Evolutionary conservation across 1,140 invertebrate genomes (phyloP).

Genomic region (Metaphire vulgaris): DNA sequence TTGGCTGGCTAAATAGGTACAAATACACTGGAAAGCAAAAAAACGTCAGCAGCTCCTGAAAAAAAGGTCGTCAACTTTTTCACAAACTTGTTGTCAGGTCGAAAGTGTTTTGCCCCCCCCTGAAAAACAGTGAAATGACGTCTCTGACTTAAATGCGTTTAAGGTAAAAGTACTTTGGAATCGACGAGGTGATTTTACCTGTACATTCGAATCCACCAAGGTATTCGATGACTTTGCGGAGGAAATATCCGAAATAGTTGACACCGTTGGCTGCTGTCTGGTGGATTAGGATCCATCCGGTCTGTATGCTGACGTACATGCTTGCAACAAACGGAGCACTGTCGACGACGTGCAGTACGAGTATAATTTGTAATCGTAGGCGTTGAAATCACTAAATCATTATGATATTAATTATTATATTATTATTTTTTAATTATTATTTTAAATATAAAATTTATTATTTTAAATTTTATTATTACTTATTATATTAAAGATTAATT

Average conservation of each 20-base stretch:
- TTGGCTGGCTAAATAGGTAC: too few relatives aligned
- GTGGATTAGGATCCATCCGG: background rate
- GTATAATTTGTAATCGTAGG: background rate
- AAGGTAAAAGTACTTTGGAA: too few relatives aligned
- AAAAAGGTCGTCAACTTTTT: too few relatives aligned
- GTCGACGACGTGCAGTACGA: background rate
- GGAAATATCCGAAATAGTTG: background rate
- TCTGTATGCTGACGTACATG: background rate
- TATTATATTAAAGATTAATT: background rate
- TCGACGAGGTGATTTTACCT: background rate
- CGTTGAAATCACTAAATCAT: background rate
- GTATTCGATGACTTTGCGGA: background rate
- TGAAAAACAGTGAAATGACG: too few relatives aligned
- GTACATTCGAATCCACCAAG: background rate
- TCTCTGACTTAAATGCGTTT: too few relatives aligned
- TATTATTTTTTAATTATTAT: background rate
- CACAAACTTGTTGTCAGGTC: too few relatives aligned
- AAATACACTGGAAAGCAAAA: too few relatives aligned
- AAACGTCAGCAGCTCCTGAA: too few relatives aligned
- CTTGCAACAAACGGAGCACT: too few relatives aligned
- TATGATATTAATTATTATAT: background rate
- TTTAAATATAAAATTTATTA: background rate
- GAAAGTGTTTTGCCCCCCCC: too few relatives aligned
- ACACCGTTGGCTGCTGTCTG: background rate
- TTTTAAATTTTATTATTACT: background rate